Evolutionary conservation across 2,113 vertebrate species (phyloP).

Genomic region (Pelobates fuscus): DNA sequence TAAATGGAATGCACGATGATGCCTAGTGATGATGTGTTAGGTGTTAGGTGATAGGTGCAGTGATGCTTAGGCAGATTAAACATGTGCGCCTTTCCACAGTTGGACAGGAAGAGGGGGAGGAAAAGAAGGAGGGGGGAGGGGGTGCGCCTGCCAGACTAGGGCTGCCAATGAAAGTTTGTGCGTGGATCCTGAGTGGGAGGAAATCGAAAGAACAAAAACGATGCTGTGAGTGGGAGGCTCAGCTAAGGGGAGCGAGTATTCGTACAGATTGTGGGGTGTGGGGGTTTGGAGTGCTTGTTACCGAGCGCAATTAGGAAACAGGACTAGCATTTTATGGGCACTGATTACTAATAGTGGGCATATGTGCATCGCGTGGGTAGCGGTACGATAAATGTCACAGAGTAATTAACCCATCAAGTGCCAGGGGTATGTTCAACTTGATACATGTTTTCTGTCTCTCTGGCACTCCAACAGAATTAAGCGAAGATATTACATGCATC

Average conservation of each 20-base stretch:
- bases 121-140: neutral
- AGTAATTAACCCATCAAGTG: no score
- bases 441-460: no score
- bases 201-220: constrained; percentile 24
- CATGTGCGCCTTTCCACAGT: no score
- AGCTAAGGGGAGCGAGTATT: constrained; percentile 19
- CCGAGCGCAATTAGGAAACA: constrained; percentile 5
- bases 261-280: constrained; percentile 29
- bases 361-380: constrained; percentile 23
- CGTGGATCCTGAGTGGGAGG: constrained; percentile 31
- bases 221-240: constrained; percentile 35
- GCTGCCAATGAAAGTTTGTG: neutral
- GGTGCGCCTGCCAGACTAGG: constrained; percentile 7
- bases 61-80: no score
- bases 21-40: no score
- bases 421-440: no score
- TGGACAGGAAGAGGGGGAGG: no score
- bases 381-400: neutral
- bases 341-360: constrained; percentile 16
- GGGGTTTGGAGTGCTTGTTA: constrained; percentile 35
- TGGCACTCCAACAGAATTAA: no score
- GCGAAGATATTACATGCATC: no score
- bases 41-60: no score
- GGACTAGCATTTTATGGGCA: constrained; percentile 2
- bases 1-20: no score